phyloP scores from a whole-genome alignment of 2,888 invertebrate species.

The Lasioglossum pauxillum region DNA sequence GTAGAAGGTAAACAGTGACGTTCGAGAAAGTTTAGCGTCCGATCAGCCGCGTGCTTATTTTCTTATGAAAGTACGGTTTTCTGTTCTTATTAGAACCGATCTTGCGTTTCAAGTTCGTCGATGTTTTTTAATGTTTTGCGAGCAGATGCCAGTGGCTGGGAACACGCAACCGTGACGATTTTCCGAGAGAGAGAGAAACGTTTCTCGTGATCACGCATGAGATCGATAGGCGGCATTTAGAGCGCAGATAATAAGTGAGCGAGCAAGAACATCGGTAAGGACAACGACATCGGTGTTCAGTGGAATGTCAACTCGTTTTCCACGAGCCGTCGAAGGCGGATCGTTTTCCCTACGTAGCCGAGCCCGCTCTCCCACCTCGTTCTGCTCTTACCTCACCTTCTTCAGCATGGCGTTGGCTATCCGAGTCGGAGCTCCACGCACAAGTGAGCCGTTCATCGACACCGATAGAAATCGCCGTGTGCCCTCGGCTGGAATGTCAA shows the following conservation, averaged over 20 bases:
- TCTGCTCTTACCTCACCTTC: constrained; percentile 48
- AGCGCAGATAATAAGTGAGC: constrained; percentile 34
- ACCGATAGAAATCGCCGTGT: constrained; percentile 52
- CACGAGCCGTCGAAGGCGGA: constrained; percentile 54
- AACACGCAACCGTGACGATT: background rate
- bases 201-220: constrained; percentile 24
- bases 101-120: background rate
- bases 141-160: background rate
- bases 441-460: constrained; percentile 46
- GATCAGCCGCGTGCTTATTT: constrained; percentile 25
- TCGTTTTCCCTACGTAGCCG: constrained; percentile 55
- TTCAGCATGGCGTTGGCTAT: constrained; percentile 1
- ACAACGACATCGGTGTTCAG: constrained; percentile 50
- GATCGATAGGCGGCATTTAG: constrained; percentile 34
- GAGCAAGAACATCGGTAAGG: constrained; percentile 39
- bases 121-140: background rate
- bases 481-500: constrained; percentile 50
- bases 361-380: constrained; percentile 23
- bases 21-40: constrained; percentile 43
- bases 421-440: constrained; percentile 41
- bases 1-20: constrained; percentile 45
- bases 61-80: background rate
- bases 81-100: background rate
- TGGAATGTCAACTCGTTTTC: constrained; percentile 64
- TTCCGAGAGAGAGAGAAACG: background rate